Evolutionary conservation across 2,797 vertebrate species (phyloP), one percentile per base, ranked within the genome.

Genomic region (Paramormyrops hopkinsi): DNA sequence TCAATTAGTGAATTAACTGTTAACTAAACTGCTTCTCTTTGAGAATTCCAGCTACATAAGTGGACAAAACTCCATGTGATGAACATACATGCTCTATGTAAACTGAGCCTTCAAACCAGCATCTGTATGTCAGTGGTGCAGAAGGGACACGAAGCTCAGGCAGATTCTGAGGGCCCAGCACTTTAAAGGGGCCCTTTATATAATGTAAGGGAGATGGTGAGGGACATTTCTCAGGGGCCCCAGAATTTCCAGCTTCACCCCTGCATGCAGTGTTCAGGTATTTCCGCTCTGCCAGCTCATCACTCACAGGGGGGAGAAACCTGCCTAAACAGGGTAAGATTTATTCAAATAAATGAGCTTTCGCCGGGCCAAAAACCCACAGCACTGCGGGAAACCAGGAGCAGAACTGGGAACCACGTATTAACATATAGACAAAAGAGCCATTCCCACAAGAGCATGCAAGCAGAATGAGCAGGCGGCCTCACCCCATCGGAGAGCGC

Each of bases 401-500:
- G 44, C 59, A 12, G 19, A 17, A 19, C n/a, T 48, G 87, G 44
- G 12, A 65, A 65, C 37, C 37, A 44, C 0, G 0, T 25, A 51
- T 8, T 69, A 46, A 46, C 46, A 82, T 82, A 0, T 46, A 46
- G 56, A 88, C 25, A 8, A 56, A 50, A 6, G 8, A 11, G 33
- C 19, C 14, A 59, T 25, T 41, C 37, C 8, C 9, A 17, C 17
- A 44, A 41, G 41, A 65, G 5, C n/a, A n/a, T 14, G 12, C 79
- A 37, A 53, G 51, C 17, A 37, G 25, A 12, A 65, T 29, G n/a
- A 19, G 83, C 17, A 9, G 22, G 6, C 37, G 6, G 3, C 2
- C 90, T 90, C 94, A 98, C 97, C 97, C 96, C 92, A 29, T 94
- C 92, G n/a, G 89, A 91, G 65, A 96, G 91, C 41, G 94, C 88